These are phyloP conservation scores for Etheostoma spectabile DNA, from an alignment of 2,113 vertebrate genomes.

Conservation along the genomic window DNA sequence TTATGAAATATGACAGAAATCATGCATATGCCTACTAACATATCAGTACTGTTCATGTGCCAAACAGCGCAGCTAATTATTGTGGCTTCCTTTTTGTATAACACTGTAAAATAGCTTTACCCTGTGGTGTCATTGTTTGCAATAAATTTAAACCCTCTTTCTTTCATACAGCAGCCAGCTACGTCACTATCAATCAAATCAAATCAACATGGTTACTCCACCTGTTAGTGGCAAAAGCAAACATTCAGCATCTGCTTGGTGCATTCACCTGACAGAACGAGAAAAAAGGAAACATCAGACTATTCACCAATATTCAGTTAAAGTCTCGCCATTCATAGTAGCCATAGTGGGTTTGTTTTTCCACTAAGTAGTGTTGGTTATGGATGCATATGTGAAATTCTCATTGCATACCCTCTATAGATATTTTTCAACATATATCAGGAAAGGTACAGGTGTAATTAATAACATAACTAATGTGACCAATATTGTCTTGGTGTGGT, in stretches of 20 bases:
- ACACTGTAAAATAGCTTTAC: slow-evolving; percentile 20
- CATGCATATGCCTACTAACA: slow-evolving; percentile 20
- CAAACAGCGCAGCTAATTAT: slow-evolving; percentile 59
- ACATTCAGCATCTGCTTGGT: background rate
- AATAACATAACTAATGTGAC: background rate
- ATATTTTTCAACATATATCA: background rate
- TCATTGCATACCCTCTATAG: background rate
- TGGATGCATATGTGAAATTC: background rate
- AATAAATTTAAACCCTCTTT: background rate
- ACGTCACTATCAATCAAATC: background rate
- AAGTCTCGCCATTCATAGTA: background rate
- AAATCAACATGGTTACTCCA: background rate
- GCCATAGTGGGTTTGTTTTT: background rate
- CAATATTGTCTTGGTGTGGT: background rate
- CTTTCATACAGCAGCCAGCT: background rate
- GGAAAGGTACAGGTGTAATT: slow-evolving; percentile 4
- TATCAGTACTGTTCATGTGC: slow-evolving; percentile 68
- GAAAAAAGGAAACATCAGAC: background rate
- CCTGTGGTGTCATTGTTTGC: background rate
- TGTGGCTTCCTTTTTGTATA: slow-evolving; percentile 32
- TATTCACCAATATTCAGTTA: background rate
- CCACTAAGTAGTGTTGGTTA: background rate
- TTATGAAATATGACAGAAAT: slow-evolving; percentile 46
- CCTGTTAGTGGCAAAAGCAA: slow-evolving; percentile 3
- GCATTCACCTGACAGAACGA: background rate